phyloP scores from a whole-genome alignment of 1,140 invertebrate genomes.

The Apolygus lucorum region DNA sequence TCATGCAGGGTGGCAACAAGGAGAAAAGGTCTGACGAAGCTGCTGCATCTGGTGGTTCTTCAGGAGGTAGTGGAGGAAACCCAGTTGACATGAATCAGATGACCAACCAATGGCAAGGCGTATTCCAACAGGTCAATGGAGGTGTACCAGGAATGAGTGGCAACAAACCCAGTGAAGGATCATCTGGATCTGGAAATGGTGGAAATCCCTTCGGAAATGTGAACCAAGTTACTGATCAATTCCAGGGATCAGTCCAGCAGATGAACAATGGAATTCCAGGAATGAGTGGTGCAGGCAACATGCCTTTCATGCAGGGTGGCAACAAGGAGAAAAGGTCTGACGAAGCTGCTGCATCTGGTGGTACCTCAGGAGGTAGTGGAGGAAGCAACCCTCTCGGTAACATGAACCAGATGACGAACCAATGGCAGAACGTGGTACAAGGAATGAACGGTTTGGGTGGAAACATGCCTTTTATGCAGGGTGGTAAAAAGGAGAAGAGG shows the following conservation, averaged over 20 bases:
- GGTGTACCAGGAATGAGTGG: too few relatives aligned
- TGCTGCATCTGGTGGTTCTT: not conserved
- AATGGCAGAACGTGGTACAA: not conserved
- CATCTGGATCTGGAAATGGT: not conserved
- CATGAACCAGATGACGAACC: not conserved
- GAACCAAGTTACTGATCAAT: not conserved
- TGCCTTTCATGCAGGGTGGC: not conserved
- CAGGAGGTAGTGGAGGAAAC: not conserved
- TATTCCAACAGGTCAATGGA: not conserved
- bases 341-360: not conserved
- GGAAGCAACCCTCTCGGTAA: not conserved
- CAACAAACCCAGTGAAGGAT: not conserved
- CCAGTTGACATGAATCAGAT: constrained; percentile 6
- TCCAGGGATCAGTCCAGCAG: not conserved
- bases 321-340: not conserved
- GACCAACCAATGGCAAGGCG: not conserved
- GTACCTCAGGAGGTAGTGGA: not conserved
- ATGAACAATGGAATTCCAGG: not conserved
- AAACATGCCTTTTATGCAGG: not conserved
- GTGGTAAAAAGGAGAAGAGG: not conserved
- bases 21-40: not conserved
- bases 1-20: not conserved
- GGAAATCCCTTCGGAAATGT: not conserved
- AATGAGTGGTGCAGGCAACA: not conserved
- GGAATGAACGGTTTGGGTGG: not conserved